Evolutionary conservation across 2,888 invertebrate species (phyloP).

Genomic region (Plemyria rubiginata): DNA sequence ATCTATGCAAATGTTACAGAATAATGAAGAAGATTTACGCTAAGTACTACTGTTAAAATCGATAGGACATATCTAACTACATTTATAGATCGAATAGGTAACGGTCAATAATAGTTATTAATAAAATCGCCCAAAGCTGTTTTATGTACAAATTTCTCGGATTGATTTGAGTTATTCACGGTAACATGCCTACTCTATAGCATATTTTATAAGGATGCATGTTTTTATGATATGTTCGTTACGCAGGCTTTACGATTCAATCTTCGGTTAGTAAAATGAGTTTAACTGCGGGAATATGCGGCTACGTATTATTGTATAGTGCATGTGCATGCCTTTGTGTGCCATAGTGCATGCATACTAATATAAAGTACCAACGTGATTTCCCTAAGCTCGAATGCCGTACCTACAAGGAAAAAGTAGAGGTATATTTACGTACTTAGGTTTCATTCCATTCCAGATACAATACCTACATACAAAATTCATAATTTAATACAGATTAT

Average conservation of each 20-base stretch:
- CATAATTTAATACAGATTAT: too few species aligned
- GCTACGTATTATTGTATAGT: neutral
- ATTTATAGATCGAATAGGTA: too few species aligned
- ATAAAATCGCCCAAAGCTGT: too few species aligned
- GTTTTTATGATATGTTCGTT: slow-evolving; percentile 44
- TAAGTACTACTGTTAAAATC: too few species aligned
- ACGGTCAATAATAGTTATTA: too few species aligned
- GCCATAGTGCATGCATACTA: slow-evolving; percentile 21
- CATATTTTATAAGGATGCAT: slow-evolving; percentile 34
- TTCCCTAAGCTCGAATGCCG: slow-evolving; percentile 33
- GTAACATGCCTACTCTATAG: too few species aligned
- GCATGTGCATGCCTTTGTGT: slow-evolving; percentile 35
- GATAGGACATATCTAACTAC: too few species aligned
- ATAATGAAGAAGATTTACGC: too few species aligned
- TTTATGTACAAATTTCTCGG: too few species aligned
- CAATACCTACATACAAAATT: too few species aligned
- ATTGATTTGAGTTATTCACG: too few species aligned
- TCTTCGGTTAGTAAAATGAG: slow-evolving; percentile 26
- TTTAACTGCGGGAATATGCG: neutral
- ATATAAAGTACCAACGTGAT: slow-evolving; percentile 21
- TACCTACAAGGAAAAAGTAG: slow-evolving; percentile 25
- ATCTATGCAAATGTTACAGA: neutral
- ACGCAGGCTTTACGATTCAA: slow-evolving; percentile 26
- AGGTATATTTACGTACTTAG: neutral
- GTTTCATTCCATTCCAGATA: too few species aligned